Percentiles rank a stretch among this genome's conserved stretches.
Evolutionary conservation across 1,140 invertebrate genomes (phyloP).

Genomic region (Galendromus occidentalis): DNA sequence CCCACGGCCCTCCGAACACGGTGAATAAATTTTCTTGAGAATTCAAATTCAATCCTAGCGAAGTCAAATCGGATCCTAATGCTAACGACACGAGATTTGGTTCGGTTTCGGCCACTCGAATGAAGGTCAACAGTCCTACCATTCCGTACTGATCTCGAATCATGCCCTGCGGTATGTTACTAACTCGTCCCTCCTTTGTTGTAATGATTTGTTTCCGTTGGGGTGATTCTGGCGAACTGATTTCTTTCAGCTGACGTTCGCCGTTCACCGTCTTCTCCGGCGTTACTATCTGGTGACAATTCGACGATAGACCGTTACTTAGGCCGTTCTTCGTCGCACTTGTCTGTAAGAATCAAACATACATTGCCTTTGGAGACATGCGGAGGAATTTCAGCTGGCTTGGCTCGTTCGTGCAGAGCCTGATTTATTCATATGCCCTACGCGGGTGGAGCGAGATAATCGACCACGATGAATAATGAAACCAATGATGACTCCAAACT

Average conservation of each 20-base stretch:
- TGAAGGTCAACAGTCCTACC: constrained; percentile 89
- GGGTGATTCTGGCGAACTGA: not conserved
- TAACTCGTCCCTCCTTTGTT: constrained; percentile 37
- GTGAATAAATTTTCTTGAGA: constrained; percentile 88
- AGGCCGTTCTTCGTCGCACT: constrained; percentile 1
- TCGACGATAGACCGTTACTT: not conserved
- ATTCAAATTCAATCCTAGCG: constrained; percentile 89
- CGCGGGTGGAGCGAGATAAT: too few relatives aligned
- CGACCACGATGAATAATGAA: too few relatives aligned
- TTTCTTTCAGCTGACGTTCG: not conserved
- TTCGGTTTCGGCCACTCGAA: constrained; percentile 87
- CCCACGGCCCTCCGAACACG: constrained; percentile 94
- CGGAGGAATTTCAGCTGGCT: too few relatives aligned
- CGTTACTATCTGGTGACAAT: not conserved
- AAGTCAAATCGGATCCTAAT: constrained; percentile 87
- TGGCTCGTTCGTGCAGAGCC: too few relatives aligned
- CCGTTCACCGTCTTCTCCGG: not conserved
- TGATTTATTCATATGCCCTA: too few relatives aligned
- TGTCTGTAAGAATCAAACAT: constrained; percentile 23
- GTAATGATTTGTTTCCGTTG: constrained; percentile 9
- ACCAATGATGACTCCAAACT: too few relatives aligned
- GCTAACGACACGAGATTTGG: constrained; percentile 83
- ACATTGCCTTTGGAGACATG: too few relatives aligned
- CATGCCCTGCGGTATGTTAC: constrained; percentile 94
- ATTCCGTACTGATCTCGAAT: constrained; percentile 98